Evolutionary conservation across 2,797 vertebrate genomes (phyloP).

Genomic region (Tenualosa ilisha): DNA sequence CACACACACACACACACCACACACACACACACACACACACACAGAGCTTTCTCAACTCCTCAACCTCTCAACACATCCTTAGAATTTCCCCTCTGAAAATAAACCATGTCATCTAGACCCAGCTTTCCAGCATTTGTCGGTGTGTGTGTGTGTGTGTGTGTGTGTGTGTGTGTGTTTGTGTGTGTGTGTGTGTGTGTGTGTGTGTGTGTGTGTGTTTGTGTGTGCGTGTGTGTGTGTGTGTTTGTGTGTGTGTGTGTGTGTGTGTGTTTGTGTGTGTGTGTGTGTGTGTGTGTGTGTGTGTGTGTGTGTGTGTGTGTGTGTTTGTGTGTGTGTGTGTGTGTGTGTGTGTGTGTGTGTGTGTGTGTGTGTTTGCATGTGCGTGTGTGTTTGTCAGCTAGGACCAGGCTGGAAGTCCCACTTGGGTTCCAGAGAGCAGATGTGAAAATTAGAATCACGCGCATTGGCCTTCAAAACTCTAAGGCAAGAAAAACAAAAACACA

Average conservation of each 20-base stretch:
- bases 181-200: neutral
- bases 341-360: neutral
- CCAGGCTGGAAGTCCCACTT: neutral
- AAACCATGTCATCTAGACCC: slow-evolving; percentile 62
- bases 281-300: neutral
- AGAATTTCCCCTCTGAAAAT: slow-evolving; percentile 71
- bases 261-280: neutral
- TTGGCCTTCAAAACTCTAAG: neutral
- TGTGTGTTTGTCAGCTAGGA: neutral
- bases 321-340: neutral
- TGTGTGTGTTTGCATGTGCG: neutral
- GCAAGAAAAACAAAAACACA: neutral
- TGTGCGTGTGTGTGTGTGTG: neutral
- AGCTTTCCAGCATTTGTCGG: neutral
- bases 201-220: neutral
- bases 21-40: slow-evolving; percentile 11
- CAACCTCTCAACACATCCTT: slow-evolving; percentile 75
- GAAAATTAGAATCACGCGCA: slow-evolving; percentile 51
- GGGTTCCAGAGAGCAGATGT: slow-evolving; percentile 72
- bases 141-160: slow-evolving; percentile 3
- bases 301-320: neutral
- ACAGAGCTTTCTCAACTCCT: slow-evolving; percentile 66
- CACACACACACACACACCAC: neutral
- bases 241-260: neutral
- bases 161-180: neutral